A percentile compares a stretch with the other conserved stretches of the same genome.
Evolutionary conservation across 30 jellyfish, hydroid and myxozoan species (phyloP).

Genomic region (Sanderia malayensis): DNA sequence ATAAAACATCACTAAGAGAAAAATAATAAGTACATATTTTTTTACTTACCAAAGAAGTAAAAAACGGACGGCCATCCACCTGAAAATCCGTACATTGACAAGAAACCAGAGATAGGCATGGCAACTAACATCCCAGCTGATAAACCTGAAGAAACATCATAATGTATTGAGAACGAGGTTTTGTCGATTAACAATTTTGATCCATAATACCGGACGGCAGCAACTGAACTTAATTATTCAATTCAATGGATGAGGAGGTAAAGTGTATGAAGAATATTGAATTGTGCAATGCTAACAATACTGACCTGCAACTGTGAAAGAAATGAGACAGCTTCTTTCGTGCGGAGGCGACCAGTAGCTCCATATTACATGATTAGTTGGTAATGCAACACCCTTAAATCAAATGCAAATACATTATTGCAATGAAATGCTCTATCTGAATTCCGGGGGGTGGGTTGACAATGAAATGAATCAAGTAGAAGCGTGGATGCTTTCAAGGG

Average conservation of each 20-base stretch:
- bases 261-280: no score
- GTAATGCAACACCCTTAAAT: constrained; percentile 80
- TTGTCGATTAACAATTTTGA: no score
- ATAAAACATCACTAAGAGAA: no score
- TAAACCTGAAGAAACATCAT: constrained; percentile 70
- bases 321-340: constrained; percentile 74
- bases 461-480: no score
- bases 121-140: constrained; percentile 97
- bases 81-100: constrained; percentile 87
- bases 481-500: no score
- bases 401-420: no score
- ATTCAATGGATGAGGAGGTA: neutral
- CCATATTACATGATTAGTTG: constrained; percentile 87
- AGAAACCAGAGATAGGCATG: constrained; percentile 91
- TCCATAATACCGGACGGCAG: neutral
- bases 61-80: constrained; percentile 99
- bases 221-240: neutral
- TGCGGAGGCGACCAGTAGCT: constrained; percentile 96
- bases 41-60: constrained; percentile 91
- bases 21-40: no score
- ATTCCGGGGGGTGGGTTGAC: no score
- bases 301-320: constrained; percentile 94
- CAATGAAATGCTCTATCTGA: no score
- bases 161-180: no score
- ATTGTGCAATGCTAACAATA: no score